phyloP scores from a whole-genome alignment of 2,888 invertebrate species.

The Macrophya annulata region DNA sequence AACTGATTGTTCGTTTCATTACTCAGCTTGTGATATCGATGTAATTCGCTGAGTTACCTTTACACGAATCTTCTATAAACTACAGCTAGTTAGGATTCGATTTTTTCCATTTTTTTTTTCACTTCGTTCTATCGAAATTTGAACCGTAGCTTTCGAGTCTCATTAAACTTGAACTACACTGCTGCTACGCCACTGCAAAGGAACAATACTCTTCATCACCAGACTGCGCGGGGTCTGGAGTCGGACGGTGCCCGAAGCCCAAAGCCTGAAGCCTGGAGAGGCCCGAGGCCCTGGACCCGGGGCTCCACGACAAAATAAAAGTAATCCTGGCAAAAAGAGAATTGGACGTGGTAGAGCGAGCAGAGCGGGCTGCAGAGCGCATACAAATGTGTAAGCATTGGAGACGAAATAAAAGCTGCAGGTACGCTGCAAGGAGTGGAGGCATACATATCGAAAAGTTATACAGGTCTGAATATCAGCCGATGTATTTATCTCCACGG shows the following conservation, averaged over 20 bases:
- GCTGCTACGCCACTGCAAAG: constrained; percentile 39
- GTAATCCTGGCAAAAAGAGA: constrained; percentile 67
- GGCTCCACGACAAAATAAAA: constrained; percentile 67
- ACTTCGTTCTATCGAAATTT: not conserved
- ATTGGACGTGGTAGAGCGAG: constrained; percentile 62
- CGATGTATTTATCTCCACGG: not conserved
- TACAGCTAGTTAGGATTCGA: not conserved
- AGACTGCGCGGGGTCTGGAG: constrained; percentile 53
- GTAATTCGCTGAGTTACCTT: not conserved
- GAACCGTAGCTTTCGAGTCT: not conserved
- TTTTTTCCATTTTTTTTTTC: not conserved
- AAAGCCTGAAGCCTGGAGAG: constrained; percentile 58
- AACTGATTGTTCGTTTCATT: not conserved
- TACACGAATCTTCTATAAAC: not conserved
- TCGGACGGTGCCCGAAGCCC: constrained; percentile 52
- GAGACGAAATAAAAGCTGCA: constrained; percentile 22
- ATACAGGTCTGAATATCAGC: not conserved
- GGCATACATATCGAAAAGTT: not conserved
- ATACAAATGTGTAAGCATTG: constrained; percentile 67
- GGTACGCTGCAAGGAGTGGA: not conserved
- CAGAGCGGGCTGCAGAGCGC: constrained; percentile 59
- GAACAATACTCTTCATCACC: constrained; percentile 54
- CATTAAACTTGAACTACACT: not conserved
- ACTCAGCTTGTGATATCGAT: not conserved
- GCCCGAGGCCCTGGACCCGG: constrained; percentile 55